phyloP scores from a whole-genome alignment of 2,888 invertebrate genomes.

The Andrena camellia region DNA sequence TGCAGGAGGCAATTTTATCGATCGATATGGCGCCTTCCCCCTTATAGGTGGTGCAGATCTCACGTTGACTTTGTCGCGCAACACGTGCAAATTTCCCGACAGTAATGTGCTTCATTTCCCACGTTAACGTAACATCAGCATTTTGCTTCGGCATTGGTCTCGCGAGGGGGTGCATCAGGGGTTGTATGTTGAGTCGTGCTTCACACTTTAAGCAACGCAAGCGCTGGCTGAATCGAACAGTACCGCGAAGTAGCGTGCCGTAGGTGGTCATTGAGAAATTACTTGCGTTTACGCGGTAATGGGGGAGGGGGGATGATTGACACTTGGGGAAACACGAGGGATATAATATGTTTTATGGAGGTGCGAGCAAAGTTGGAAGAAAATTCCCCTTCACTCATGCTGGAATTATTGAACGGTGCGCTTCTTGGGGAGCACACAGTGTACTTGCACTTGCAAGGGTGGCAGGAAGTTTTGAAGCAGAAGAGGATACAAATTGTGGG shows the following conservation, averaged over 20 bases:
- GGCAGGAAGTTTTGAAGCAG: neutral
- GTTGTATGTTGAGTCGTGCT: neutral
- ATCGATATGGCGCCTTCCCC: neutral
- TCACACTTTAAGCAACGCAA: neutral
- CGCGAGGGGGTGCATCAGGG: neutral
- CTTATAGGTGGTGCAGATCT: neutral
- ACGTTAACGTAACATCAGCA: neutral
- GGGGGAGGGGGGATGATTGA: constrained; percentile 6
- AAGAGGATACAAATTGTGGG: too few species aligned
- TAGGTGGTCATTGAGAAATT: neutral
- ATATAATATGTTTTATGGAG: neutral
- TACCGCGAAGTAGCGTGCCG: neutral
- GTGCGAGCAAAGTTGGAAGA: neutral
- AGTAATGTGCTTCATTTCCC: neutral
- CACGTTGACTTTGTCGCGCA: neutral
- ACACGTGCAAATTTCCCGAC: neutral
- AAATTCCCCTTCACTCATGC: neutral
- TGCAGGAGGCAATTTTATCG: neutral
- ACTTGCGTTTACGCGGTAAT: neutral
- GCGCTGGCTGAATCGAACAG: neutral
- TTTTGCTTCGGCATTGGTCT: neutral
- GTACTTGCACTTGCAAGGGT: neutral
- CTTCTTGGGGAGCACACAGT: neutral
- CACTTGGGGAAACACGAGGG: neutral
- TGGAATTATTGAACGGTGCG: neutral